phyloP scores from a whole-genome alignment of 2,888 invertebrate species.

The Tetragonisca angustula region DNA sequence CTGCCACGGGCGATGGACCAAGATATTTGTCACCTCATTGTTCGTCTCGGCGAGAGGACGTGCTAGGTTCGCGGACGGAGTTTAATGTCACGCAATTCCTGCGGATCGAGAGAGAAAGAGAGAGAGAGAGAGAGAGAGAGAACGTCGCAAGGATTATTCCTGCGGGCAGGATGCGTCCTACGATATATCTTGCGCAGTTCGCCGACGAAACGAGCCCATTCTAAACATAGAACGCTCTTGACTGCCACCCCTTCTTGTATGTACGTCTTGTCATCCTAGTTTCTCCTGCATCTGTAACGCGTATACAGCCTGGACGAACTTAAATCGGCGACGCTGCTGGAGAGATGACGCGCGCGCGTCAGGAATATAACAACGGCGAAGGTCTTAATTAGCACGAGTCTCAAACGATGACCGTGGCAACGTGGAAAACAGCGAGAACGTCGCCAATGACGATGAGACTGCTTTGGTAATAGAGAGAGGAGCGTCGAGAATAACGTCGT shows the following conservation, averaged over 20 bases:
- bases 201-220: constrained; percentile 73
- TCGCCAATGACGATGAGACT: constrained; percentile 47
- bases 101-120: constrained; percentile 46
- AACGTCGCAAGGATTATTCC: constrained; percentile 70
- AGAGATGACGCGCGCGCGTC: constrained; percentile 44
- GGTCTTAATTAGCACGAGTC: constrained; percentile 74
- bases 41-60: constrained; percentile 72
- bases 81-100: constrained; percentile 84
- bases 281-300: constrained; percentile 1
- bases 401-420: constrained; percentile 64
- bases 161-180: constrained; percentile 68
- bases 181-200: constrained; percentile 73
- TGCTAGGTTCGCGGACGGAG: constrained; percentile 76
- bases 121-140: not conserved
- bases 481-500: constrained; percentile 35
- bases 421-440: constrained; percentile 1
- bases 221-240: constrained; percentile 39
- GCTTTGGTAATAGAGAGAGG: constrained; percentile 12
- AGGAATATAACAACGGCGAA: constrained; percentile 65
- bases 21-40: constrained; percentile 83
- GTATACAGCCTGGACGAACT: constrained; percentile 58
- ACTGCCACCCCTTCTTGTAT: constrained; percentile 17
- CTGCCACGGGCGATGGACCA: constrained; percentile 60
- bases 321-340: constrained; percentile 60
- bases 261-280: too few species aligned